phyloP scores from a whole-genome alignment of 2,113 vertebrate genomes.

The Lynx canadensis region DNA sequence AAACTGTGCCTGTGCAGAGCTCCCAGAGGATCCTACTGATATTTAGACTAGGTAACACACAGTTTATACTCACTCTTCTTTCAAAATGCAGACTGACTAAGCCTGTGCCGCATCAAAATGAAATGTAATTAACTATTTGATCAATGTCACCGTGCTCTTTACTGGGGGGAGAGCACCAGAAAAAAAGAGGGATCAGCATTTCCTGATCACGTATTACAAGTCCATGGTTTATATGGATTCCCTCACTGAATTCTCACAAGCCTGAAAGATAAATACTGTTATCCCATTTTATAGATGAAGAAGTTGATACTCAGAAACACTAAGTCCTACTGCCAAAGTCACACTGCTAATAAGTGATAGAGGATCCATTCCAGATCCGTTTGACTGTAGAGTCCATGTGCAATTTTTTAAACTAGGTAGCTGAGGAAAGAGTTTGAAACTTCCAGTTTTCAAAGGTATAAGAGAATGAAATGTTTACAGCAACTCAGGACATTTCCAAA shows the following conservation, averaged over 20 bases:
- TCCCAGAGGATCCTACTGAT: neutral
- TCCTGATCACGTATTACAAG: neutral
- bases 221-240: neutral
- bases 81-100: constrained; percentile 8
- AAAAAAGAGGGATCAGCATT: neutral
- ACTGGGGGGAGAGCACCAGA: neutral
- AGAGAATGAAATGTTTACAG: constrained; percentile 16
- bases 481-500: neutral
- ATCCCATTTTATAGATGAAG: neutral
- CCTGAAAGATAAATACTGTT: neutral
- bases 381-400: neutral
- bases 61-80: neutral
- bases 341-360: neutral
- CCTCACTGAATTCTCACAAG: neutral
- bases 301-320: neutral
- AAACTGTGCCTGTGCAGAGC: neutral
- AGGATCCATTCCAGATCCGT: neutral
- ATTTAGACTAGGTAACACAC: neutral
- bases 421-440: constrained; percentile 17
- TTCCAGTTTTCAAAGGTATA: neutral
- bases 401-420: neutral
- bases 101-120: neutral
- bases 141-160: neutral
- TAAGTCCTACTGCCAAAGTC: constrained; percentile 3
- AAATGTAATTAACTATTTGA: constrained; percentile 16